These are phyloP conservation scores for Griposia aprilina DNA, from an alignment of 2,888 invertebrate genomes.

Conservation along the genomic window DNA sequence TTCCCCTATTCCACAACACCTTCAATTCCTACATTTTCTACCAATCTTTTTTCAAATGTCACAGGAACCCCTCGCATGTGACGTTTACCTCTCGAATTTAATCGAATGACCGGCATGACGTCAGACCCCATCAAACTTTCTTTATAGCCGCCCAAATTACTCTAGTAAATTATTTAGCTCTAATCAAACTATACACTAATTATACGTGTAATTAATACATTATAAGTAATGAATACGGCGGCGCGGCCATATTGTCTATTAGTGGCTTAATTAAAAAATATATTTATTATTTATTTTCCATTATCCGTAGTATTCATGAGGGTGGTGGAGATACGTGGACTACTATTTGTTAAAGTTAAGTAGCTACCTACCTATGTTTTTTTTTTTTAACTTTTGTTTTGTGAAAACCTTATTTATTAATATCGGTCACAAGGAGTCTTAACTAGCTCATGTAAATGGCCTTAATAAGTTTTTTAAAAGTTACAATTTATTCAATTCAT, in stretches of 20 bases:
- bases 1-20: background rate
- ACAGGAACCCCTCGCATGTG: background rate
- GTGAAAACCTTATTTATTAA: slow-evolving; percentile 8
- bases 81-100: slow-evolving; percentile 46
- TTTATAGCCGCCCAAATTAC: slow-evolving; percentile 72
- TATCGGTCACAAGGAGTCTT: background rate
- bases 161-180: slow-evolving; percentile 72
- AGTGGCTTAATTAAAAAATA: slow-evolving; percentile 69
- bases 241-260: slow-evolving; percentile 64
- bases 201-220: slow-evolving; percentile 73
- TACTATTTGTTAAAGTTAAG: slow-evolving; percentile 17
- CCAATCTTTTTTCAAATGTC: background rate
- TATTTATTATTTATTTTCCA: slow-evolving; percentile 67
- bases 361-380: background rate
- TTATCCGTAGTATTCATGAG: slow-evolving; percentile 58
- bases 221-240: slow-evolving; percentile 65
- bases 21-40: background rate
- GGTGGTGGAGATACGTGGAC: slow-evolving; percentile 15
- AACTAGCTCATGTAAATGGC: background rate
- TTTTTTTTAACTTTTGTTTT: slow-evolving; percentile 25
- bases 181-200: slow-evolving; percentile 76
- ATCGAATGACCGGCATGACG: slow-evolving; percentile 61
- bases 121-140: slow-evolving; percentile 69
- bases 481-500: background rate
- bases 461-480: background rate